phyloP scores from a whole-genome alignment of 2,888 invertebrate genomes.

The Deilephila porcellus region DNA sequence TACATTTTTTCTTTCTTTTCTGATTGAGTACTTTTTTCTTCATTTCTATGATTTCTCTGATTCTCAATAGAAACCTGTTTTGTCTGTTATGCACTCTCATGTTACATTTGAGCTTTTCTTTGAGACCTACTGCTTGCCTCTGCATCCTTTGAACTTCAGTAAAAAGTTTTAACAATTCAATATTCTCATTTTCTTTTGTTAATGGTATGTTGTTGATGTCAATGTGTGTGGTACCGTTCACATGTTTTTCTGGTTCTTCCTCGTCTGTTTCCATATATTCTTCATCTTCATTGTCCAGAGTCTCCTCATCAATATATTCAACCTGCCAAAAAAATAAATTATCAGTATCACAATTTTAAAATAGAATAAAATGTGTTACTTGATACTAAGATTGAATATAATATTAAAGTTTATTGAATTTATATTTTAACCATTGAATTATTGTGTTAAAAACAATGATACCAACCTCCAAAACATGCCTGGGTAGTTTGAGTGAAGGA shows the following conservation, averaged over 20 bases:
- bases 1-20: slow-evolving; percentile 75
- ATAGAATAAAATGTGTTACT: too few relatives aligned
- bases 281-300: slow-evolving; percentile 66
- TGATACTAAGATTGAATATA: too few relatives aligned
- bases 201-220: slow-evolving; percentile 43
- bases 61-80: slow-evolving; percentile 60
- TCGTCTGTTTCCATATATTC: slow-evolving; percentile 61
- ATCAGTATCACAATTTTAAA: background rate
- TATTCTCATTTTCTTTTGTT: slow-evolving; percentile 46
- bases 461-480: slow-evolving; percentile 76
- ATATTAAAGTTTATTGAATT: too few relatives aligned
- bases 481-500: slow-evolving; percentile 74
- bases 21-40: slow-evolving; percentile 70
- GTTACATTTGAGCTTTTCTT: slow-evolving; percentile 70
- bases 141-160: slow-evolving; percentile 77
- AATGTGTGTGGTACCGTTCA: slow-evolving; percentile 37
- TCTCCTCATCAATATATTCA: slow-evolving; percentile 80
- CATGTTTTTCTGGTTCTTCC: slow-evolving; percentile 44
- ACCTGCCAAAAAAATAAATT: slow-evolving; percentile 56
- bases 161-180: slow-evolving; percentile 71
- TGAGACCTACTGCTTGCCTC: slow-evolving; percentile 62
- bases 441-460: slow-evolving; percentile 2
- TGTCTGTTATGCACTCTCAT: slow-evolving; percentile 71
- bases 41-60: slow-evolving; percentile 70
- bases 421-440: background rate